Percentiles rank a stretch among this genome's conserved stretches.
These are phyloP conservation scores for Graptemys geographica DNA, from an alignment of 2,797 vertebrate species.

Conservation along the genomic window DNA sequence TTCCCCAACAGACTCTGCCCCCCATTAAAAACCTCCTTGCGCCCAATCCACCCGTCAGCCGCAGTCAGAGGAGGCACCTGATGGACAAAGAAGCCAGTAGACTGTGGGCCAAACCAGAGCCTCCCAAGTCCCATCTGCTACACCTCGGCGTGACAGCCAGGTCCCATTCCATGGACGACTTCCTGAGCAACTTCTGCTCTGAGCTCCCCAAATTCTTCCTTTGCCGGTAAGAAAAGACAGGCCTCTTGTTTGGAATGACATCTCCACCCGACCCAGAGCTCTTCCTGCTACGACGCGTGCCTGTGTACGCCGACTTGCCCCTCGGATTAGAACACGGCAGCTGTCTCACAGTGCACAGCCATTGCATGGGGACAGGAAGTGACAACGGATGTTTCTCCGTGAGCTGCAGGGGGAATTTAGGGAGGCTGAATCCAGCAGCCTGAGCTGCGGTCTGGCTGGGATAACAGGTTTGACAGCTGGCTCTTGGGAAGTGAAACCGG, in stretches of 20 bases:
- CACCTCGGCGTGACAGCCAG: constrained; percentile 88
- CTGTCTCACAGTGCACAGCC: not conserved
- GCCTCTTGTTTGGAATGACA: not conserved
- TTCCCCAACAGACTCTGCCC: constrained; percentile 86
- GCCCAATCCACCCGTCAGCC: constrained; percentile 48
- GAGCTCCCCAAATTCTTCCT: constrained; percentile 82
- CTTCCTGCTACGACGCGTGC: not conserved
- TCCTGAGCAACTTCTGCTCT: constrained; percentile 79
- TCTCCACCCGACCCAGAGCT: not conserved
- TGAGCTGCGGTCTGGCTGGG: too few species aligned
- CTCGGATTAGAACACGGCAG: not conserved
- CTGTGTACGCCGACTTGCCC: too few species aligned
- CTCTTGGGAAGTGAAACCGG: too few species aligned
- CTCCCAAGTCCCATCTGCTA: constrained; percentile 83
- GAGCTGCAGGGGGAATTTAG: too few species aligned
- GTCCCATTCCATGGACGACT: constrained; percentile 83
- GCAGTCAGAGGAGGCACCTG: constrained; percentile 64
- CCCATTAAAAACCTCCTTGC: constrained; percentile 81
- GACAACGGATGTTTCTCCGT: not conserved
- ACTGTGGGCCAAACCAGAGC: constrained; percentile 77
- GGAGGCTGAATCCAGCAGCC: too few species aligned
- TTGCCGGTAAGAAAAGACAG: constrained; percentile 62
- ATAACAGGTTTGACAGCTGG: too few species aligned
- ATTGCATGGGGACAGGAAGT: too few species aligned
- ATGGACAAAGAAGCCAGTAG: constrained; percentile 50